Evolutionary conservation across 1,140 invertebrate species (phyloP), one percentile per base, ranked within the genome.

Genomic region (Caenorhabditis inopinata): DNA sequence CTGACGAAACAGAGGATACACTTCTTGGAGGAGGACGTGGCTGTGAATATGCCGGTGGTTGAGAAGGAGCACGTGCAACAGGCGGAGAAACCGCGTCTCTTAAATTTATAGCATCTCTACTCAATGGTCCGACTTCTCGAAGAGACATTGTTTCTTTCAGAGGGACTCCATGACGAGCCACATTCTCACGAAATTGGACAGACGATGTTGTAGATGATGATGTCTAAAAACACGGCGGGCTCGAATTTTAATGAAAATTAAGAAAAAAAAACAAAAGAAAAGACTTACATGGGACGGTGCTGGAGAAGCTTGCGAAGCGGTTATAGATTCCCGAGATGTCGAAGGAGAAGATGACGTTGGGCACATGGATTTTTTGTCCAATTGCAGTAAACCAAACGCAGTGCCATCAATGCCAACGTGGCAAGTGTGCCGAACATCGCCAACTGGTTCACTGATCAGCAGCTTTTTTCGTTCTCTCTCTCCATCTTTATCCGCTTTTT

Each of bases 401-500:
- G 94, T 94, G 5, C 96, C 96, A 89, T 98, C 96, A 14, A 96
- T 91, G 1, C 97, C 96, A 4, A 98, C 94, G 89, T 99, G 96
- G 1, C 94, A 94, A 0, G 95, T 98, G 88, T 98, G 96, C 87
- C 96, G 95, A 0, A 98, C 92, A 90, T 98, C 96, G 42, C 95
- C 96, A 89, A 98, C 95, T 0, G 97, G 96, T 35, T 93, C 92
- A 12, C 95, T 96, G 83, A 98, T 99, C 95, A 98, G 35, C 27
- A 86, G 23, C 74, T 88, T 87, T 77, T 90, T 83, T 45, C 78
- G 78, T 38, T 89, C 84, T 35, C 84, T 93, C 92, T 68, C 93
- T 91, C 76, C 96, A 91, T 83, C 93, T 92, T 58, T 89, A 76
- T 79, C 92, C 89, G 76, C 91, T 90, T 89, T 89, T 79, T 88